A percentile compares a stretch with the other conserved stretches of the same genome.
These are phyloP conservation scores for Myripristis jacobus DNA, from an alignment of 2,797 vertebrate species.

Conservation along the genomic window DNA sequence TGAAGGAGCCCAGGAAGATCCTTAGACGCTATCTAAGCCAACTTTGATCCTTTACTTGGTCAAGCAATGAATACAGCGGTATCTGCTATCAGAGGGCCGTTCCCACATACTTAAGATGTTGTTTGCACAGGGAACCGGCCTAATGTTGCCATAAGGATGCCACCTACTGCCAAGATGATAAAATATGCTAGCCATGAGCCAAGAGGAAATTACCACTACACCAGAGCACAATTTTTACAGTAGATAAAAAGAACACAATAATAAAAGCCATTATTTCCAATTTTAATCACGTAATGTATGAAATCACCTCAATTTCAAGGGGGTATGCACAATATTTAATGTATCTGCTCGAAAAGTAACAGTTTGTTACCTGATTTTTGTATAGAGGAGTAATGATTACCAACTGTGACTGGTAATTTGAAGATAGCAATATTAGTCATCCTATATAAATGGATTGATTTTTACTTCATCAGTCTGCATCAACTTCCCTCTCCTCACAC, in stretches of 20 bases:
- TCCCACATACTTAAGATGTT: conserved; percentile 43
- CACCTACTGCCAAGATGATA: conserved; percentile 61
- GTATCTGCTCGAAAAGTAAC: conserved; percentile 2
- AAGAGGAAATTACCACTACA: conserved; percentile 38
- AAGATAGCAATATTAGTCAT: conserved; percentile 63
- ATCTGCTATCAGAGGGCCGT: conserved; percentile 29
- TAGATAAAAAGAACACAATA: conserved; percentile 18
- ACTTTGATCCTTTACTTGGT: conserved; percentile 27
- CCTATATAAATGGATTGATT: conserved; percentile 15
- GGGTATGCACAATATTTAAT: conserved; percentile 38
- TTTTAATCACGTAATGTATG: conserved; percentile 45
- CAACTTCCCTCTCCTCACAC: not conserved
- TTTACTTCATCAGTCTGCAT: not conserved
- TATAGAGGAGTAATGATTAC: conserved; percentile 21
- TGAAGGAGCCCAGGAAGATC: not conserved
- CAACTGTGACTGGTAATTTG: conserved; percentile 27
- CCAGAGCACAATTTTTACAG: conserved; percentile 70
- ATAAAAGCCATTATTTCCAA: conserved; percentile 38
- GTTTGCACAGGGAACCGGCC: conserved; percentile 67
- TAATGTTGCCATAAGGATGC: conserved; percentile 50
- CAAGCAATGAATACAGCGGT: conserved; percentile 1
- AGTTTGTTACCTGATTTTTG: conserved; percentile 52
- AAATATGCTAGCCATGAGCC: conserved; percentile 32
- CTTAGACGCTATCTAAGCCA: conserved; percentile 38
- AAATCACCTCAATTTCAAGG: conserved; percentile 21